Evolutionary conservation across 2,888 invertebrate species (phyloP).

Genomic region (Platypus cylindrus): DNA sequence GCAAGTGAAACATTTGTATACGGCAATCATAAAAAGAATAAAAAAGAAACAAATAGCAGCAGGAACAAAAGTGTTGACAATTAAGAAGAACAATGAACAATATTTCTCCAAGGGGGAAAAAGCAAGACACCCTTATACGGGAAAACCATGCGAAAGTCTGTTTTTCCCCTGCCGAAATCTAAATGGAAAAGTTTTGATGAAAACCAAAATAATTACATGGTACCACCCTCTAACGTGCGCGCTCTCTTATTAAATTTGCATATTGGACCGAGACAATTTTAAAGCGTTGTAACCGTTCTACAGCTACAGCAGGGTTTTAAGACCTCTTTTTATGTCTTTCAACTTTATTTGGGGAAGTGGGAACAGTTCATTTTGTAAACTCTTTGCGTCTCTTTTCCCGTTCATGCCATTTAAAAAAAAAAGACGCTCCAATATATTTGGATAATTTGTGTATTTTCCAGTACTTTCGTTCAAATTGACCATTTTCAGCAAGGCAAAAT

Average conservation of each 20-base stretch:
- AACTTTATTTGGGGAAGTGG: slow-evolving; percentile 20
- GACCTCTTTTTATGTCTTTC: slow-evolving; percentile 17
- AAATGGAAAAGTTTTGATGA: neutral
- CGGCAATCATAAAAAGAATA: slow-evolving; percentile 15
- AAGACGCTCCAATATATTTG: slow-evolving; percentile 5
- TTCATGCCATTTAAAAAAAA: too few species aligned
- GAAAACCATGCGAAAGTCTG: neutral
- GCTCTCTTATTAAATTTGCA: slow-evolving; percentile 14
- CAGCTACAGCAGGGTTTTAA: too few species aligned
- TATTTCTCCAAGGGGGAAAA: slow-evolving; percentile 7
- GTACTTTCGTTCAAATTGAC: too few species aligned
- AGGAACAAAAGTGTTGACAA: slow-evolving; percentile 29
- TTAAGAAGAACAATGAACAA: slow-evolving; percentile 30
- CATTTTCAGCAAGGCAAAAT: too few species aligned
- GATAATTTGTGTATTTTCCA: neutral
- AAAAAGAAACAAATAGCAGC: too few species aligned
- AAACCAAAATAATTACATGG: neutral
- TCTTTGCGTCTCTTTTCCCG: too few species aligned
- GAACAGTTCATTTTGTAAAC: slow-evolving; percentile 12
- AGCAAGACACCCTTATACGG: slow-evolving; percentile 1
- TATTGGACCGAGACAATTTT: slow-evolving; percentile 10
- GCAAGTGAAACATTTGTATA: slow-evolving; percentile 16
- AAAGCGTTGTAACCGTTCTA: too few species aligned
- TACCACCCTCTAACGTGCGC: neutral
- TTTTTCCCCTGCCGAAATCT: slow-evolving; percentile 2